Evolutionary conservation across 2,113 vertebrate genomes (phyloP), one percentile per base, ranked within the genome.

Genomic region (Marcusenius ussheri): DNA sequence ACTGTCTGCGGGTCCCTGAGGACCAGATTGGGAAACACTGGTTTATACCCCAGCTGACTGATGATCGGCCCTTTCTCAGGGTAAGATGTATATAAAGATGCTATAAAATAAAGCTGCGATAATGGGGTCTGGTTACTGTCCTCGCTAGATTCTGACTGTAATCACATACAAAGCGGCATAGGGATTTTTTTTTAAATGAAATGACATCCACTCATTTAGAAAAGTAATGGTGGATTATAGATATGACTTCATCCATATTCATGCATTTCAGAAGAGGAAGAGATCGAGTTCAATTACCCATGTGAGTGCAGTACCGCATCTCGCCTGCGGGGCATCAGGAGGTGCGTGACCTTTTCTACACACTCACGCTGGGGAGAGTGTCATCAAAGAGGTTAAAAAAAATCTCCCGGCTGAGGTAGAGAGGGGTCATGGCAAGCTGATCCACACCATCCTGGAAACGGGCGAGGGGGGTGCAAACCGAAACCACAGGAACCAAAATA

Each of bases 231-330:
- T 21, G 35, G 83, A 84, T 46, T 84, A 45, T 13, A 84, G 45
- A 47, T 42, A 80, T 1, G 74, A 80, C 74, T 80, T 19, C 74
- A 42, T 80, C 35, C 74, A 84, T 42, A 84, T 84, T 46, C 6
- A 84, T 84, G 39, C 83, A n/a, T 45, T 87, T 87, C 85, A 42
- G 84, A 50, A 86, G 84, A 86, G 47, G 47, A n/a, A 46, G 19
- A 47, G 46, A 24, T 85, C 4, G 1, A 27, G 49, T 50, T 53
- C 49, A 53, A 87, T 87, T 87, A 87, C 50, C 19, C 50, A 47
- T 47, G 42, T 10, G 24, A 39, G 50, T 53, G 50, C 85, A 87
- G 50, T 53, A 56, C 49, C 13, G 27, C 47, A 27, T 87, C 85
- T 31, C 31, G 3, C 85, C 50, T 35, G 85, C n/a, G 27, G 24